Evolutionary conservation across 2,797 vertebrate species (phyloP), one percentile per base, ranked within the genome.

Genomic region (Lepus townsendii): DNA sequence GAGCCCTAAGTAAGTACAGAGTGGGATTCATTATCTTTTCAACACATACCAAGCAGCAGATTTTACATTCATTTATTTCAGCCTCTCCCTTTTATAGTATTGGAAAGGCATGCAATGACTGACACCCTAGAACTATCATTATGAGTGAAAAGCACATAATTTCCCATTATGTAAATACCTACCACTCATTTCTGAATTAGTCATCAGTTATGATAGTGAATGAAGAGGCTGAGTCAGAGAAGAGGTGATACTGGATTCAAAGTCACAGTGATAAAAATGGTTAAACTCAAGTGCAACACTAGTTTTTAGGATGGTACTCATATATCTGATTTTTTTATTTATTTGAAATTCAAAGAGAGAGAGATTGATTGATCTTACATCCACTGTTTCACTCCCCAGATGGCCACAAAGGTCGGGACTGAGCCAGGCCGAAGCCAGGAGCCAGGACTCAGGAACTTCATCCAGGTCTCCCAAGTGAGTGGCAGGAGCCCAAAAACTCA

Each of bases 181-280:
- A 85, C 38, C 22, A 60, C 71, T 88, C 77, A 75, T 83, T 94
- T 97, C 78, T 90, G 42, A 92, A 94, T 97, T 72, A 77, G 38
- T 90, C 62, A 62, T 96, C 73, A 72, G 77, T 93, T 80, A 93
- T 73, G 80, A 84, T 19, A 83, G 5, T 79, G 60, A 95, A 83
- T 62, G 86, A 85, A 96, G 69, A 97, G 66, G 5, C 47, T 50
- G 89, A 54, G 54, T 76, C n/a, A 68, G 22, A 93, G 35, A 57
- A 85, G 75, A 92, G 27, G 35, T 72, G 65, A 85, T 82, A 66
- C 30, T 73, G 82, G 20, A 88, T 54, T 93, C 84, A 93, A 95
- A 96, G 57, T 94, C 91, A 86, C 22, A 5, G 65, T 88, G 6
- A 11, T 47, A 84, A 80, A 89, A 32, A 86, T 86, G 57, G 69